A percentile compares a stretch with the other conserved stretches of the same genome.
phyloP scores from a whole-genome alignment of 2,888 invertebrate species.

The Callyntrura sp. region DNA sequence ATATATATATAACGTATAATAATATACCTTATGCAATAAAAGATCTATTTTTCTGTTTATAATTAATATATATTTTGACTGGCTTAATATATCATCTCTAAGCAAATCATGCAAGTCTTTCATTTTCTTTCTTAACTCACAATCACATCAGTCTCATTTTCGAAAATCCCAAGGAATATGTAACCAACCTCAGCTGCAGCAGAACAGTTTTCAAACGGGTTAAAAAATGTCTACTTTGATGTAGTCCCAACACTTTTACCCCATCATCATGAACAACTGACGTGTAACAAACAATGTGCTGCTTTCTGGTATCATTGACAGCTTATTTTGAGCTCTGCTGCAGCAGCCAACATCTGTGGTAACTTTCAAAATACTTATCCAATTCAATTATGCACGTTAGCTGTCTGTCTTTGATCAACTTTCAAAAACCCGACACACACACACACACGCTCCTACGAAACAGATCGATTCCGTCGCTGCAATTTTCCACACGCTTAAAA shows the following conservation, averaged over 20 bases:
- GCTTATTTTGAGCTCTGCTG: neutral
- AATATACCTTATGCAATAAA: neutral
- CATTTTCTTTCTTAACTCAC: slow-evolving; percentile 19
- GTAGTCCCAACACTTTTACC: neutral
- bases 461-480: neutral
- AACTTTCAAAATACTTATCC: slow-evolving; percentile 40
- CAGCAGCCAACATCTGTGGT: slow-evolving; percentile 6
- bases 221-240: neutral
- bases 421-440: slow-evolving; percentile 10
- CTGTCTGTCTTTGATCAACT: neutral
- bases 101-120: slow-evolving; percentile 44
- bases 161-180: slow-evolving; percentile 1
- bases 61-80: slow-evolving; percentile 24
- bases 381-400: slow-evolving; percentile 23
- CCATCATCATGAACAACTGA: neutral
- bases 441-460: neutral
- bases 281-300: neutral
- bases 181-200: slow-evolving; percentile 22
- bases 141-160: slow-evolving; percentile 50
- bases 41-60: slow-evolving; percentile 1
- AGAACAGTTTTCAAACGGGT: neutral
- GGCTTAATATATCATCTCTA: slow-evolving; percentile 17
- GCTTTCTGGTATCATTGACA: slow-evolving; percentile 2
- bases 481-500: neutral
- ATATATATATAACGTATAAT: too few species aligned